Evolutionary conservation across 2,797 vertebrate genomes (phyloP), one percentile per base, ranked within the genome.

Genomic region (Schizopygopsis pylzovi): DNA sequence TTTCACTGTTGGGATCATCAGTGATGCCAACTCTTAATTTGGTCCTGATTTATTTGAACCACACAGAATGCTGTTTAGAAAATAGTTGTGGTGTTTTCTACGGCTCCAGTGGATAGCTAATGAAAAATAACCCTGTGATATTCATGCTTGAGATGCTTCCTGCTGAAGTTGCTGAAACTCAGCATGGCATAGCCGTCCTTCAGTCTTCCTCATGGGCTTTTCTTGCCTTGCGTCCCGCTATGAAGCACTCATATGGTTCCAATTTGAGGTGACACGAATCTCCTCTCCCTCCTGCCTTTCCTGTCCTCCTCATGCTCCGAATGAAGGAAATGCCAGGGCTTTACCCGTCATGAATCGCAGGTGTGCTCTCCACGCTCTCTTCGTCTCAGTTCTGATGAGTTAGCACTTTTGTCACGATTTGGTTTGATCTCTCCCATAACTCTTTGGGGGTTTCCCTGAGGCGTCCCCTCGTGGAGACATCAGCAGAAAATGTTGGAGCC

Each of bases 121-220:
- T 87, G 39, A 87, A 87, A 83, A 68, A 87, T 71, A 87, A 37
- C 39, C n/a, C 37, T 61, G 54, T 11, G 56, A 79, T 61, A 28
- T 79, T 61, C 54, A 79, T 22, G 76, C 39, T 45, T 61, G 76
- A 79, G 76, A 43, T 56, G 49, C 18, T 77, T 77, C 49, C 33
- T 56, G 73, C 33, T 76, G 49, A 75, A 75, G 45, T 65, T 82
- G 56, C 72, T 77, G 43, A 49, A 84, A 28, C 22, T 77, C 71
- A 43, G 39, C 37, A n/a, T 39, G 59, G 59, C 22, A 3, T 11
- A 45, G 33, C 12, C n/a, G n/a, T 77, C 49, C 41, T 85, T 25
- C 6, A 12, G 49, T 33, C 18, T 70, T 70, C 49, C 45, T 84
- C 73, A 28, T 54, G 16, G 20, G 61, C 61, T 28, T 9, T n/a